Evolutionary conservation across 2,797 vertebrate species (phyloP), one percentile per base, ranked within the genome.

Genomic region (Trematomus bernacchii): DNA sequence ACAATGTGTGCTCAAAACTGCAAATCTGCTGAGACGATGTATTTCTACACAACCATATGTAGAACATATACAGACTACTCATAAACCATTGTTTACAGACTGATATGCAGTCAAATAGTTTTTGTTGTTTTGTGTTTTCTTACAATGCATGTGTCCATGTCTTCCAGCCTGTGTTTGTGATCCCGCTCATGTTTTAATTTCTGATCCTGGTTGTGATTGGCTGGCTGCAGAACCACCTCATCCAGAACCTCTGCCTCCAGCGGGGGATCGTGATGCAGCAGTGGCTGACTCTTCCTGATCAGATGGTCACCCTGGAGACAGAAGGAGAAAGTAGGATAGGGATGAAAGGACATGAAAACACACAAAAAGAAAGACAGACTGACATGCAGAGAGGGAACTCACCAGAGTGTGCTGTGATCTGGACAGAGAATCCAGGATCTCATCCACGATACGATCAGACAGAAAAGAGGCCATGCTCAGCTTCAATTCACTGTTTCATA

Each of bases 381-480:
- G 21, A 10, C 3, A 15, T 6, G 2, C 0, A n/a, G 42, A 66
- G 21, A 46, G 11, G 58, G 53, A 4, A 77, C 86, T 93, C 53
- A 99, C 98, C 96, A 99, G 94, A 58, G 94, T 96, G 51, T 96
- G 95, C 77, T 98, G 98, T 10, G 96, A 97, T 50, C 82, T 85
- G 59, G 97, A 99, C 66, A 99, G 94, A 9, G 96, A 96, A 73
- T 98, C 97, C 92, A 99, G 93, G 85, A 99, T 96, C 82, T 99
- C 97, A 40, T 99, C 98, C 71, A 98, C 96, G 53, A 99, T 96
- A 33, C 96, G 96, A 71, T 99, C 98, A 3, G 98, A 99, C 55
- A 99, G 95, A 83, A 96, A 95, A 2, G 98, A 98, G 4, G 98
- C 97, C 88, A 97, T 91, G 23, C 93, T 96, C 82, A 99, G 91